These are phyloP conservation scores for Streptopelia turtur DNA, from an alignment of 2,797 vertebrate genomes.

Conservation along the genomic window DNA sequence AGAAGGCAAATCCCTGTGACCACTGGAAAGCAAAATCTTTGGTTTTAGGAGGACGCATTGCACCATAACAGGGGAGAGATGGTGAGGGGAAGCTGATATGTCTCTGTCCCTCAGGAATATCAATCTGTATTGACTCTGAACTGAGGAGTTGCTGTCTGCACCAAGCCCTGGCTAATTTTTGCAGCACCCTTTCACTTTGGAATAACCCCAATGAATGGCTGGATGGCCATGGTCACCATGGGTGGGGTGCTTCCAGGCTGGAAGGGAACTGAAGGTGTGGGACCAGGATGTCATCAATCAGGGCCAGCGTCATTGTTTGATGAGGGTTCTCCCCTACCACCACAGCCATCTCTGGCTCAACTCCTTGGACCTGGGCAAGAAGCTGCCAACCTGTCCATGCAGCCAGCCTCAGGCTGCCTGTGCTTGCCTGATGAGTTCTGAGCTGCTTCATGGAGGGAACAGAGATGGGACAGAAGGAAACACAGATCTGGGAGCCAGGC, in stretches of 20 bases:
- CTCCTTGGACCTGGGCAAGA: neutral
- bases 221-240: neutral
- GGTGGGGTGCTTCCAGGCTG: neutral
- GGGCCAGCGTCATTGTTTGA: neutral
- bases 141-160: neutral
- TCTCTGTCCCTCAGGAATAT: neutral
- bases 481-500: neutral
- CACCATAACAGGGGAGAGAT: neutral
- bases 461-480: neutral
- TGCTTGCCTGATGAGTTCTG: neutral
- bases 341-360: neutral
- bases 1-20: neutral
- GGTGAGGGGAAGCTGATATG: neutral
- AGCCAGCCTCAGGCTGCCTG: neutral
- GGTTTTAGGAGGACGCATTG: neutral
- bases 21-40: neutral
- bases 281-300: rapidly evolving
- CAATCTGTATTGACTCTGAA: neutral
- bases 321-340: neutral
- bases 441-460: neutral
- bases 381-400: neutral
- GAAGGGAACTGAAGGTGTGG: neutral
- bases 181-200: neutral
- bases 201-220: neutral
- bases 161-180: neutral